These are phyloP conservation scores for Acanthopleura granulata DNA, from an alignment of 2,888 invertebrate species.

Conservation along the genomic window DNA sequence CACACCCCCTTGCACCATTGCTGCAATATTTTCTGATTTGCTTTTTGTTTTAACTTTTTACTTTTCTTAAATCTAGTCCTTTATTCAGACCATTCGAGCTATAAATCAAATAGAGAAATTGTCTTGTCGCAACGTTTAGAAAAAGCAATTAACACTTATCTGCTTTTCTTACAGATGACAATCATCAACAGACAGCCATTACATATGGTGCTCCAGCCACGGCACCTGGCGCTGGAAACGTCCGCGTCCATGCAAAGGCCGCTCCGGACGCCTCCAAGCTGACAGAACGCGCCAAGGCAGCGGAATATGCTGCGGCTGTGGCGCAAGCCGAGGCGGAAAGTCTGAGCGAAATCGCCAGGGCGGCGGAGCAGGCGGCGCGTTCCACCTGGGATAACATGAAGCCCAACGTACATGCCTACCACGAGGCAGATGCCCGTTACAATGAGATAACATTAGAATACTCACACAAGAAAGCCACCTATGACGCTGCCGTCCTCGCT, in stretches of 20 bases:
- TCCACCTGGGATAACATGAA: background rate
- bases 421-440: background rate
- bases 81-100: no score
- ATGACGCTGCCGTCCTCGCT: background rate
- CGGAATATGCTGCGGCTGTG: background rate
- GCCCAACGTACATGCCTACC: background rate
- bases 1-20: no score
- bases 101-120: no score
- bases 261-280: background rate
- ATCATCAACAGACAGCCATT: no score
- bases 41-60: no score
- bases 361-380: background rate
- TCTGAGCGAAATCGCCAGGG: background rate
- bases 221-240: no score
- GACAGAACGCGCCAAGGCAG: background rate
- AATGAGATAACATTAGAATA: background rate
- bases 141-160: no score
- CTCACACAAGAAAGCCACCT: background rate
- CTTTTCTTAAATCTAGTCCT: no score
- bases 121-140: no score
- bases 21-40: no score
- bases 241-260: background rate
- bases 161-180: no score
- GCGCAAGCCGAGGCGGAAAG: background rate
- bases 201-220: no score